Evolutionary conservation across 2,113 vertebrate genomes (phyloP).

Genomic region (Hirundichthys speculiger): DNA sequence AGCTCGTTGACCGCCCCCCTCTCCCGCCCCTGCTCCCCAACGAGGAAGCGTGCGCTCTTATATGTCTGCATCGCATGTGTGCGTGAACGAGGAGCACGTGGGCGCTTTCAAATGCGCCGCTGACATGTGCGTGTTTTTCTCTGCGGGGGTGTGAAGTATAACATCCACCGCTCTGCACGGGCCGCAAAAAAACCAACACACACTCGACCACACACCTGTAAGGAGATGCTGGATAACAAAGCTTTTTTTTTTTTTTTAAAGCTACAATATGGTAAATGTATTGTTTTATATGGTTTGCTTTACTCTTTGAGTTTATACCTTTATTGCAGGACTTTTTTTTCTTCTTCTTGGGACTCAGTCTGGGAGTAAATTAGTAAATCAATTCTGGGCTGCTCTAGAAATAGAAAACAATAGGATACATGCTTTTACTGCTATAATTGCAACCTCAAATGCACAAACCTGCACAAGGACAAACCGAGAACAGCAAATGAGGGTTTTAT

Average conservation of each 20-base stretch:
- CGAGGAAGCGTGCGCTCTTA: conserved; percentile 52
- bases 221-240: conserved; percentile 12
- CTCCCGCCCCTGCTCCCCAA: conserved; percentile 57
- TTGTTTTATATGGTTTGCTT: conserved; percentile 40
- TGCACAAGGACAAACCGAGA: neutral
- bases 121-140: conserved; percentile 53
- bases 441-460: neutral
- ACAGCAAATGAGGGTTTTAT: neutral
- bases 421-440: neutral
- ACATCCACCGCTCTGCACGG: conserved; percentile 29
- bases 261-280: neutral
- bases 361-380: conserved; percentile 34
- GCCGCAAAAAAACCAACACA: neutral
- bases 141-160: conserved; percentile 71
- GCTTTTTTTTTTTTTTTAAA: neutral
- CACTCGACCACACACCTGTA: conserved; percentile 39
- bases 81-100: conserved; percentile 66
- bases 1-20: conserved; percentile 28
- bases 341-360: conserved; percentile 9
- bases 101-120: conserved; percentile 61
- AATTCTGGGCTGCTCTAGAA: neutral
- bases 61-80: conserved; percentile 33
- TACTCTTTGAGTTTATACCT: conserved; percentile 32
- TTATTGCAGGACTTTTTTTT: conserved; percentile 1
- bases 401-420: conserved; percentile 1